Conservation (phyloP, 2,888 invertebrate genomes). For the Zygogramma bicolorata region DNA sequence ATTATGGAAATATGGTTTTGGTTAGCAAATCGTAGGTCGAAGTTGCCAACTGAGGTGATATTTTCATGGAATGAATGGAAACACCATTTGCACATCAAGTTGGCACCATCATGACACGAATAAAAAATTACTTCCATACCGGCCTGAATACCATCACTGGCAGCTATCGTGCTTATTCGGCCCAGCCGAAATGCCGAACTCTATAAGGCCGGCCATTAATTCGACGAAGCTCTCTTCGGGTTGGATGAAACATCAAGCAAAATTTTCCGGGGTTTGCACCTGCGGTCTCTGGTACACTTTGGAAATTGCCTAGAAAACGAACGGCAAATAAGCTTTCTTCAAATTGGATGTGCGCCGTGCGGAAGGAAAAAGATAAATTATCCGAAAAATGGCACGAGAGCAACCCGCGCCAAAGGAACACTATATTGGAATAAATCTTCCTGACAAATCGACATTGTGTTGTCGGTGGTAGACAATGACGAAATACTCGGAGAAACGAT, state of each 20-base stretch:
- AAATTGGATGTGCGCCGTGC: slow-evolving; percentile 62
- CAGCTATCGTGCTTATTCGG: neutral
- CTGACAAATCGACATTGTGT: slow-evolving; percentile 62
- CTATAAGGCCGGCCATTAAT: slow-evolving; percentile 37
- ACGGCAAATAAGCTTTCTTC: slow-evolving; percentile 61
- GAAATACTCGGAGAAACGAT: slow-evolving; percentile 18
- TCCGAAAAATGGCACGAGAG: slow-evolving; percentile 48
- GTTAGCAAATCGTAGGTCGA: no score
- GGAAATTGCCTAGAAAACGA: slow-evolving; percentile 52
- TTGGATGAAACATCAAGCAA: slow-evolving; percentile 53
- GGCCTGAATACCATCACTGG: neutral
- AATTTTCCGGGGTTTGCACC: slow-evolving; percentile 59
- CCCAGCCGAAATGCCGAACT: neutral
- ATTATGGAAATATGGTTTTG: no score
- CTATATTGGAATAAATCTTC: slow-evolving; percentile 56
- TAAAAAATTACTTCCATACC: no score
- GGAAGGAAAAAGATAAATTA: slow-evolving; percentile 63
- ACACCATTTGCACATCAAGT: no score
- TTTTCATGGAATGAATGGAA: no score
- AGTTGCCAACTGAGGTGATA: no score
- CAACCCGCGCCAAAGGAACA: neutral
- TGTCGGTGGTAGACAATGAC: slow-evolving; percentile 33
- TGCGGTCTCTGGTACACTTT: slow-evolving; percentile 57
- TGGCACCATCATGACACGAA: no score
- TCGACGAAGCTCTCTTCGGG: slow-evolving; percentile 39